phyloP scores from a whole-genome alignment of 2,888 invertebrate genomes.

The Anorthoa munda region DNA sequence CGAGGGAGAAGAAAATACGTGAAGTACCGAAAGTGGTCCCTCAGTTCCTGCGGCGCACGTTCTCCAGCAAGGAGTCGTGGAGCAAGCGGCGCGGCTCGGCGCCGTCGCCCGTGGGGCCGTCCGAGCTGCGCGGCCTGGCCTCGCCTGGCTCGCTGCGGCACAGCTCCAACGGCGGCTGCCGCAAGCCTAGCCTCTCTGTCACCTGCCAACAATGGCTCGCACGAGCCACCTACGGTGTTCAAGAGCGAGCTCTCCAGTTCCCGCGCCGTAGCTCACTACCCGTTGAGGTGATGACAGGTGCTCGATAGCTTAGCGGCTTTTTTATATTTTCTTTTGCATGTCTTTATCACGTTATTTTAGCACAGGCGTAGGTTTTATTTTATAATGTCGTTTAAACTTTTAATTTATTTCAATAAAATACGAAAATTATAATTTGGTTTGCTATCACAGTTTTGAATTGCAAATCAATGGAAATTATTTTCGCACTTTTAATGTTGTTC shows the following conservation, averaged over 20 bases:
- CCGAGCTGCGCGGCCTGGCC: constrained; percentile 75
- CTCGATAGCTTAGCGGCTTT: constrained; percentile 73
- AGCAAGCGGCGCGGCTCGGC: constrained; percentile 82
- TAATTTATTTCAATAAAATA: background rate
- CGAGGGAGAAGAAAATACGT: constrained; percentile 78
- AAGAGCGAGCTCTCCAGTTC: constrained; percentile 69
- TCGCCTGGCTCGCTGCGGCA: constrained; percentile 70
- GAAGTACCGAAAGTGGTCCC: constrained; percentile 76
- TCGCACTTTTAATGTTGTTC: constrained; percentile 15
- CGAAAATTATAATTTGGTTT: background rate
- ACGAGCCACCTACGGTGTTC: constrained; percentile 71
- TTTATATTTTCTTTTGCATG: constrained; percentile 69
- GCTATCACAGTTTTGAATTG: background rate
- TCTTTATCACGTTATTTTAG: constrained; percentile 41
- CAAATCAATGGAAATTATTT: background rate
- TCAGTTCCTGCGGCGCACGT: constrained; percentile 75
- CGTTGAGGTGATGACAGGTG: constrained; percentile 87
- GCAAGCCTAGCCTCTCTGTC: constrained; percentile 72
- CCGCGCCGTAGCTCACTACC: constrained; percentile 85
- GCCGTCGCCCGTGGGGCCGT: constrained; percentile 77
- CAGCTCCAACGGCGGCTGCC: constrained; percentile 76
- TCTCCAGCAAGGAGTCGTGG: constrained; percentile 77
- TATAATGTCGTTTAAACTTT: background rate
- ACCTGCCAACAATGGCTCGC: constrained; percentile 81
- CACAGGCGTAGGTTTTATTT: constrained; percentile 29